Percentiles rank a stretch among this genome's conserved stretches.
phyloP scores from a whole-genome alignment of 2,797 vertebrate genomes.

The Centropyge bicolor region DNA sequence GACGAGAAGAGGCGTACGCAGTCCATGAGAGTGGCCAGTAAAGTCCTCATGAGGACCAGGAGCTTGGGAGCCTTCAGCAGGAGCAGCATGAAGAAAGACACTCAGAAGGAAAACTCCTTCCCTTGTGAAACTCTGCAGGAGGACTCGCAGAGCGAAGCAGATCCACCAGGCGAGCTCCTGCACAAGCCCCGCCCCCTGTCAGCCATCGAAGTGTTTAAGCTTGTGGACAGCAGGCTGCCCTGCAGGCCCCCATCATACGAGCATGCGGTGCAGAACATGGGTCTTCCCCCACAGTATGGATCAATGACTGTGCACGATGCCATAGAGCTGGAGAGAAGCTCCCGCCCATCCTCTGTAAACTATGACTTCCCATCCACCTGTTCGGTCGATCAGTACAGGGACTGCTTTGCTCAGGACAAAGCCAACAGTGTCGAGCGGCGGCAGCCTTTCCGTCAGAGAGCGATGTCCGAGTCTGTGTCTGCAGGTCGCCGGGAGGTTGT shows the following conservation, averaged over 20 bases:
- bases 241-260: conserved; percentile 90
- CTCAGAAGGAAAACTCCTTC: conserved; percentile 82
- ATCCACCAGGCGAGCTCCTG: conserved; percentile 51
- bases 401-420: conserved; percentile 29
- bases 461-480: conserved; percentile 88
- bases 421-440: conserved; percentile 43
- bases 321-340: conserved; percentile 72
- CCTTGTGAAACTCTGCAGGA: conserved; percentile 84
- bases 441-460: conserved; percentile 82
- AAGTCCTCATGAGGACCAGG: conserved; percentile 82
- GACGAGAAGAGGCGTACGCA: conserved; percentile 88
- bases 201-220: conserved; percentile 88
- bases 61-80: conserved; percentile 81
- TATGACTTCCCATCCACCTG: conserved; percentile 64
- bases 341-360: conserved; percentile 83
- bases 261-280: conserved; percentile 83
- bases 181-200: conserved; percentile 83
- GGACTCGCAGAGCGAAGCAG: conserved; percentile 85
- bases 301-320: conserved; percentile 88
- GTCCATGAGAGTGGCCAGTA: conserved; percentile 84
- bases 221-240: conserved; percentile 85
- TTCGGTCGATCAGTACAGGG: conserved; percentile 24
- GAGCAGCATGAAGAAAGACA: conserved; percentile 79
- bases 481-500: conserved; percentile 75
- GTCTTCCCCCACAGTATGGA: conserved; percentile 59